phyloP scores from a whole-genome alignment of 2,797 vertebrate species.

The Eulemur coronatus region DNA sequence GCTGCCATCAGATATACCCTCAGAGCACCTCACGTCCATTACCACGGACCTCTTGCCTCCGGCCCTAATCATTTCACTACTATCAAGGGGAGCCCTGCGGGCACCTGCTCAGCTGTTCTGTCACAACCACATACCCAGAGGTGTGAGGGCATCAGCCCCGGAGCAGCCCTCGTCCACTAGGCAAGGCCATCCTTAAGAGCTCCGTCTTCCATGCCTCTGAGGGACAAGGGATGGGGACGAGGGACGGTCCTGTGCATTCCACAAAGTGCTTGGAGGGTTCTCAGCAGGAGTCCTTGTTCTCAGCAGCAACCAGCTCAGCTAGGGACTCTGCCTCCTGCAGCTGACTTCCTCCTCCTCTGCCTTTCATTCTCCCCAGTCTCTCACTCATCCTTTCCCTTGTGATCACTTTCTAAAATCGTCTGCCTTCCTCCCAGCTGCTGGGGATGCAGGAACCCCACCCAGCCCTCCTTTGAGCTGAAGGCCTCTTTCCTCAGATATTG shows the following conservation, averaged over 20 bases:
- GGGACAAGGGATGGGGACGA: accelerated
- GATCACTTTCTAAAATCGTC: neutral
- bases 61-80: neutral
- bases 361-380: neutral
- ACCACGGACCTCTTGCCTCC: neutral
- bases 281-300: neutral
- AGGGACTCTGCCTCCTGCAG: neutral
- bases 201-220: neutral
- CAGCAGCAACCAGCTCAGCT: neutral
- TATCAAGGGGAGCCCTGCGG: neutral
- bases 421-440: neutral
- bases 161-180: neutral
- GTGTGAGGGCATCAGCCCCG: neutral
- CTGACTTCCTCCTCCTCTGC: neutral
- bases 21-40: neutral
- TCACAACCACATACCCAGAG: neutral
- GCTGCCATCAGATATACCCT: neutral
- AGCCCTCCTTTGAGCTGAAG: neutral
- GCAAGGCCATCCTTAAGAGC: neutral
- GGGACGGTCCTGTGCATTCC: neutral
- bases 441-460: neutral
- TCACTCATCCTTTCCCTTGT: neutral
- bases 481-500: too few species aligned
- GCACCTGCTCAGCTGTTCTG: neutral
- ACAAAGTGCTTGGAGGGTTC: neutral